These are phyloP conservation scores for Dicrostonyx torquatus DNA, from an alignment of 2,797 vertebrate genomes.

Conservation along the genomic window DNA sequence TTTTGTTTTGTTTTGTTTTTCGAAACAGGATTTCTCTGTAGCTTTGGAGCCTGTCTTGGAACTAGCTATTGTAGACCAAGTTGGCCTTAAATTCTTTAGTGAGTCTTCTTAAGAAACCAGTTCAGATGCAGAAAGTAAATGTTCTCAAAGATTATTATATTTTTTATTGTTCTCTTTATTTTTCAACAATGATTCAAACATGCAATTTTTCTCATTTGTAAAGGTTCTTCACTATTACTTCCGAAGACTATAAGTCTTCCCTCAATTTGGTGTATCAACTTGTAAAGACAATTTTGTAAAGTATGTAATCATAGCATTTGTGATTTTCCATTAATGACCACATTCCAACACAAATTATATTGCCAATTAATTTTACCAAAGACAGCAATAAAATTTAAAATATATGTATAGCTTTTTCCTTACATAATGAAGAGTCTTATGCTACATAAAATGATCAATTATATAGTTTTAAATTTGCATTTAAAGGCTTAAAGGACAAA, in stretches of 20 bases:
- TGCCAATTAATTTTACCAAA: neutral
- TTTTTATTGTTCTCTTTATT: neutral
- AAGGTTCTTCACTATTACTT: neutral
- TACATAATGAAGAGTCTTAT: neutral
- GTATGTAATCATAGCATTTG: neutral
- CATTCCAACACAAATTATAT: neutral
- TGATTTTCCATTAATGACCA: neutral
- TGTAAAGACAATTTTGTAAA: neutral
- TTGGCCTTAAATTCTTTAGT: neutral
- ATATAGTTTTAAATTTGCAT: neutral
- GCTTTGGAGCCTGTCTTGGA: too few species aligned
- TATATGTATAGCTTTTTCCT: neutral
- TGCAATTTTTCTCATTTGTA: neutral
- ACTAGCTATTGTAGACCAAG: too few species aligned
- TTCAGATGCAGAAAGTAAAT: neutral
- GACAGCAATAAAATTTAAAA: neutral
- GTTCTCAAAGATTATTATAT: neutral
- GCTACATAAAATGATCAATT: neutral
- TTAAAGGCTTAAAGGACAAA: neutral
- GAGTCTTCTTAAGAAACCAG: neutral
- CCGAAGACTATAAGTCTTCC: rapidly evolving
- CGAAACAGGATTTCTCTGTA: too few species aligned
- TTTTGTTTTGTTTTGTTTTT: neutral
- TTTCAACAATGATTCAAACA: neutral
- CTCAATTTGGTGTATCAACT: neutral